Percentiles rank a stretch among this genome's conserved stretches.
Evolutionary conservation across 2,888 invertebrate genomes (phyloP).

Genomic region (Matsumyia berberina): DNA sequence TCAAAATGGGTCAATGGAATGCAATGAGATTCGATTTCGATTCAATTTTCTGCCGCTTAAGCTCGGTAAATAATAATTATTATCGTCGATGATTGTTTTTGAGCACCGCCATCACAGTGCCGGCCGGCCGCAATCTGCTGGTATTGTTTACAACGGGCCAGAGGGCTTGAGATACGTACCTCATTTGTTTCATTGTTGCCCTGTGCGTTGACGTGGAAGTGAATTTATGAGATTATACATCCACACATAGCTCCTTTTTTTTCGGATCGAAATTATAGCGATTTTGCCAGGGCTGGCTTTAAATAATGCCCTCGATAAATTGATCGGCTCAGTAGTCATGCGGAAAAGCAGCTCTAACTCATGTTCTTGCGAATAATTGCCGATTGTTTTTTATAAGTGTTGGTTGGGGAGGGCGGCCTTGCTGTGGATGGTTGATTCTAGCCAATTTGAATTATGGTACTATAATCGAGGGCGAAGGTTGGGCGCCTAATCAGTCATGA

Average conservation of each 20-base stretch:
- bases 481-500: background rate
- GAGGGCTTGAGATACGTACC: background rate
- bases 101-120: slow-evolving; percentile 22
- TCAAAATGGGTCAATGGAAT: slow-evolving; percentile 66
- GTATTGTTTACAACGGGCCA: background rate
- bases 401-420: background rate
- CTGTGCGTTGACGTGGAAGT: slow-evolving; percentile 32
- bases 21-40: slow-evolving; percentile 62
- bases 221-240: slow-evolving; percentile 41
- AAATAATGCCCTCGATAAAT: slow-evolving; percentile 27
- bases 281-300: slow-evolving; percentile 2
- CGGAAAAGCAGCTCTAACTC: slow-evolving; percentile 33
- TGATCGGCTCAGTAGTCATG: slow-evolving; percentile 32
- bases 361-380: slow-evolving; percentile 41
- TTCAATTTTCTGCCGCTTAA: slow-evolving; percentile 74
- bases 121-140: background rate
- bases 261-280: background rate
- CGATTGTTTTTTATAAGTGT: slow-evolving; percentile 26
- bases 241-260: background rate
- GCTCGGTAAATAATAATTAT: slow-evolving; percentile 73
- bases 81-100: slow-evolving; percentile 61
- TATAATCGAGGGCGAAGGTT: background rate
- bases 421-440: too few species aligned
- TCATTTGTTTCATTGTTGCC: slow-evolving; percentile 22
- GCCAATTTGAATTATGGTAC: slow-evolving; percentile 9